A percentile compares a stretch with the other conserved stretches of the same genome.
These are phyloP conservation scores for Corydoras maculifer DNA, from an alignment of 2,113 vertebrate genomes.

Conservation along the genomic window DNA sequence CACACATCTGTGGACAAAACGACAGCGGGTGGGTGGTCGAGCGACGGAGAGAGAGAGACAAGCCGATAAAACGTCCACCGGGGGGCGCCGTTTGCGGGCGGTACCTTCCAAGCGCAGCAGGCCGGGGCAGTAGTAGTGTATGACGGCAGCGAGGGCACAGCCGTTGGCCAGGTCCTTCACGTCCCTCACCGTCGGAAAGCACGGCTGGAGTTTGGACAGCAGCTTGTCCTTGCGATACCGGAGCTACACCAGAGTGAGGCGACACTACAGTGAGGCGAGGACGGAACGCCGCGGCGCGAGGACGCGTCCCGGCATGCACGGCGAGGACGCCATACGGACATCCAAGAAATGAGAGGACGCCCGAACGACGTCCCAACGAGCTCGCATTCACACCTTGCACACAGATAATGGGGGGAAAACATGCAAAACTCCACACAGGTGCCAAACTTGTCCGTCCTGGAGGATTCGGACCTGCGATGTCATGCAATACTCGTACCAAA, in stretches of 20 bases:
- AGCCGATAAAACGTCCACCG: too few species aligned
- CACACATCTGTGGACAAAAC: conserved; percentile 60
- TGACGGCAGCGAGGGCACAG: conserved; percentile 76
- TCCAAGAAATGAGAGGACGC: too few species aligned
- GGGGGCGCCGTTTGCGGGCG: background rate
- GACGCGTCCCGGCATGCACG: too few species aligned
- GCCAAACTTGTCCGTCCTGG: too few species aligned
- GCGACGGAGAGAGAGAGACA: background rate
- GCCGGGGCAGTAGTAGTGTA: conserved; percentile 84
- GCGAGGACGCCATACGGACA: too few species aligned
- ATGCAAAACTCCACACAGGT: too few species aligned
- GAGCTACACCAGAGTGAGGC: conserved; percentile 64
- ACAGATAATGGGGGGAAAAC: too few species aligned
- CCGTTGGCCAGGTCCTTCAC: conserved; percentile 80
- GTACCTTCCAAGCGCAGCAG: conserved; percentile 80
- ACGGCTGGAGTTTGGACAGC: conserved; percentile 70
- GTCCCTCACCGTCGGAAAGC: conserved; percentile 73
- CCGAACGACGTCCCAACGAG: too few species aligned
- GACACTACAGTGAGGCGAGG: background rate
- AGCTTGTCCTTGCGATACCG: conserved; percentile 86
- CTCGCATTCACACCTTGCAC: too few species aligned
- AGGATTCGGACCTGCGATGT: too few species aligned
- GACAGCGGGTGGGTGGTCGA: background rate
- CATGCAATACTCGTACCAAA: too few species aligned
- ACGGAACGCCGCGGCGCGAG: too few species aligned